phyloP scores from a whole-genome alignment of 2,888 invertebrate genomes.

The Drosophila quinaria region DNA sequence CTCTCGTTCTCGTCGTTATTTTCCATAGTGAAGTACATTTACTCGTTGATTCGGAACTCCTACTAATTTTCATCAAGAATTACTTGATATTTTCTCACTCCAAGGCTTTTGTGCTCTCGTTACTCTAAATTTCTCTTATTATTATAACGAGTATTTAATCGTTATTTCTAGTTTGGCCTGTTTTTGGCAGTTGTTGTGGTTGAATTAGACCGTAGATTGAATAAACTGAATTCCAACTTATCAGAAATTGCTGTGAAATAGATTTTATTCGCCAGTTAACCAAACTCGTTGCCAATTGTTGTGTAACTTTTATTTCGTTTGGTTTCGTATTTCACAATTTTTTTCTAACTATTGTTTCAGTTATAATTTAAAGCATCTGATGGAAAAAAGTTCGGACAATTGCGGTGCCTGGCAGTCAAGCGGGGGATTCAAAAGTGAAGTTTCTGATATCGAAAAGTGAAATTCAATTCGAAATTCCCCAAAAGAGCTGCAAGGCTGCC shows the following conservation, averaged over 20 bases:
- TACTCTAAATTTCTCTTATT: neutral
- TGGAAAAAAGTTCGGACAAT: conserved; percentile 29
- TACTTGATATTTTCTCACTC: neutral
- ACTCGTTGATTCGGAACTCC: neutral
- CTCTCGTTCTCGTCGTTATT: neutral
- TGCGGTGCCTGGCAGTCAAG: conserved; percentile 25
- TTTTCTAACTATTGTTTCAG: conserved; percentile 40
- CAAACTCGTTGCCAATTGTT: conserved; percentile 18
- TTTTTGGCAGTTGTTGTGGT: neutral
- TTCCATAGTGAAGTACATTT: neutral
- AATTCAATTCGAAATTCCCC: conserved; percentile 39
- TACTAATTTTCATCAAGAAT: neutral
- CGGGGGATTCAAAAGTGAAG: conserved; percentile 1
- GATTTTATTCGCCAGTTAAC: neutral
- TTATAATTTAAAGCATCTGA: conserved; percentile 49
- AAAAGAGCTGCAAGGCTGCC: conserved; percentile 15
- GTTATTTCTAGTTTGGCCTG: neutral
- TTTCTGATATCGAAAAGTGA: conserved; percentile 29
- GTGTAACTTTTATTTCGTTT: conserved; percentile 14
- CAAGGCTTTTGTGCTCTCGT: neutral
- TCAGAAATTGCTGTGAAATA: neutral
- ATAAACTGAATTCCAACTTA: neutral
- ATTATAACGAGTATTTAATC: neutral
- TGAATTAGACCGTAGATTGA: neutral
- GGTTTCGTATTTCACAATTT: neutral